These are phyloP conservation scores for Heliothis subflexa DNA, from an alignment of 1,140 invertebrate species.

Conservation along the genomic window DNA sequence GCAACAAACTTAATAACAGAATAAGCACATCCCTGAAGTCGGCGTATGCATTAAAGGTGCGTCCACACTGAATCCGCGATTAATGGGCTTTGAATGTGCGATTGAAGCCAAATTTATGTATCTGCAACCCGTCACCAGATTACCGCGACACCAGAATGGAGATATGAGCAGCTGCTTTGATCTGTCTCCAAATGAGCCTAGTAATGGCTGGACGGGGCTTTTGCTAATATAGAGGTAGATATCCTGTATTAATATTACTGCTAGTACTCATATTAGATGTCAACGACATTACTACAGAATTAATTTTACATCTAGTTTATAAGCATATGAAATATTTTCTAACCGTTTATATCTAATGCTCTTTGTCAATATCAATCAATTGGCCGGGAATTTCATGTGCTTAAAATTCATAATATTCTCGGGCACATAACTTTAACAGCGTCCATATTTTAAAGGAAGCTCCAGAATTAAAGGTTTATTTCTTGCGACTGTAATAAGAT, in stretches of 20 bases:
- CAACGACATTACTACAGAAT: background rate
- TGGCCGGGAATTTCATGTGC: too few relatives aligned
- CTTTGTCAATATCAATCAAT: too few relatives aligned
- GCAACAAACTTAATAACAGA: background rate
- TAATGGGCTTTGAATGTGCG: constrained; percentile 76
- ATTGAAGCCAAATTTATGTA: constrained; percentile 84
- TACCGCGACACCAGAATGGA: constrained; percentile 63
- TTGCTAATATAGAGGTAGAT: constrained; percentile 48
- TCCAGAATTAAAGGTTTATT: constrained; percentile 79
- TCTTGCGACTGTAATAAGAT: constrained; percentile 84
- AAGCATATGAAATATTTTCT: background rate
- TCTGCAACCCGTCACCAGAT: constrained; percentile 74
- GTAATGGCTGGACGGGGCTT: constrained; percentile 44
- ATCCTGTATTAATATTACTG: constrained; percentile 37
- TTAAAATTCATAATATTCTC: background rate
- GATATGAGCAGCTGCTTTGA: constrained; percentile 73
- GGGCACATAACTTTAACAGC: constrained; percentile 23
- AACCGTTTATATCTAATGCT: too few relatives aligned
- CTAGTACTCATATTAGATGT: constrained; percentile 10
- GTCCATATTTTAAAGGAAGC: constrained; percentile 72
- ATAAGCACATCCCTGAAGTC: constrained; percentile 60
- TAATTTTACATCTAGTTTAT: background rate
- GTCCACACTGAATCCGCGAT: constrained; percentile 81
- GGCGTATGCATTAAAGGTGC: constrained; percentile 78
- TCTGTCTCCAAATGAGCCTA: constrained; percentile 59